phyloP scores from a whole-genome alignment of 2,888 invertebrate genomes.

The Agonopterix subpropinquella region DNA sequence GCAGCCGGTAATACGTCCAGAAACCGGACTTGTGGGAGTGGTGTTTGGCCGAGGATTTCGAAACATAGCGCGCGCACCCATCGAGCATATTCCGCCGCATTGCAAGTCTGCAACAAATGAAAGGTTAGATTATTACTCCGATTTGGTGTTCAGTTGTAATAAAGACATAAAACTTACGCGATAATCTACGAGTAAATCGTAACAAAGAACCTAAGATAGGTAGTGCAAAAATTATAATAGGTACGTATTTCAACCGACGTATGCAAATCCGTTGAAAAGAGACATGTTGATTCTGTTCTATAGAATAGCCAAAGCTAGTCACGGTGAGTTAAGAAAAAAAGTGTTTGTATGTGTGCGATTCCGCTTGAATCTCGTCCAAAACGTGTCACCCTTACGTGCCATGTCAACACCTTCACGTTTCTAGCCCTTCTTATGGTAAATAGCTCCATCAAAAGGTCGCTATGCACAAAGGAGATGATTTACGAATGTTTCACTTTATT shows the following conservation, averaged over 20 bases:
- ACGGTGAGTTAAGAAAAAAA: constrained; percentile 1
- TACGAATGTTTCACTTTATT: constrained; percentile 63
- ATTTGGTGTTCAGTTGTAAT: constrained; percentile 9
- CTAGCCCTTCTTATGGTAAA: constrained; percentile 69
- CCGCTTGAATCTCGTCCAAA: constrained; percentile 16
- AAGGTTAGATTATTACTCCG: constrained; percentile 18
- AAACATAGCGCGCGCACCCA: constrained; percentile 86
- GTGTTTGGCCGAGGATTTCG: constrained; percentile 84
- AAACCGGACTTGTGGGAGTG: constrained; percentile 82
- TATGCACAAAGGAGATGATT: constrained; percentile 58
- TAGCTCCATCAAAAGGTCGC: constrained; percentile 57
- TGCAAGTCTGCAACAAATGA: constrained; percentile 78
- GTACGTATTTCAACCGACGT: constrained; percentile 19
- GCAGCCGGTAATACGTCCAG: constrained; percentile 81
- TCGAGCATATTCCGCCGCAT: constrained; percentile 80
- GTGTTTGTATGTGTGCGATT: neutral
- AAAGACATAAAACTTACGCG: constrained; percentile 19
- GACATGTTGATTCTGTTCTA: too few species aligned
- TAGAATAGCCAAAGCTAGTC: too few species aligned
- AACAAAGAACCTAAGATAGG: constrained; percentile 12
- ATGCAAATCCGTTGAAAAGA: constrained; percentile 17
- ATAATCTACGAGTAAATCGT: constrained; percentile 32
- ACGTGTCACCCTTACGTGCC: constrained; percentile 49
- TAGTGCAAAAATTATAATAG: constrained; percentile 17
- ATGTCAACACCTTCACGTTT: constrained; percentile 69